Conservation (phyloP, 1,140 invertebrate species). For the Eriocheir sinensis region DNA sequence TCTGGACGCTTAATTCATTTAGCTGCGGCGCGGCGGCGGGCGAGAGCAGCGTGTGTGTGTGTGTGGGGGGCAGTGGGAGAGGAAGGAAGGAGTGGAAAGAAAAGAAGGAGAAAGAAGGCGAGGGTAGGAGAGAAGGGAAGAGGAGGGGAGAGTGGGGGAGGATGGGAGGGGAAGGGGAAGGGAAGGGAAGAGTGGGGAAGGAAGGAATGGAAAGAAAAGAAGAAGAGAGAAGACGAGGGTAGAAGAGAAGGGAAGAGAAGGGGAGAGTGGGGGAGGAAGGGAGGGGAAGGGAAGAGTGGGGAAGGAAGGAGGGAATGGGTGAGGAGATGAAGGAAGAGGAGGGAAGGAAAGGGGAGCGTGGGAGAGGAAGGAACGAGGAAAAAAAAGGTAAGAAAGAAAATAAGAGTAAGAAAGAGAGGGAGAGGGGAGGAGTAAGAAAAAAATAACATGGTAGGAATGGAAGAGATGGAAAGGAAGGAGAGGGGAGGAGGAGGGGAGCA, state of each 20-base stretch:
- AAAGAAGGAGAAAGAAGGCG: background rate
- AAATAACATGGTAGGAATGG: no score
- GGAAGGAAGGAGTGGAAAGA: background rate
- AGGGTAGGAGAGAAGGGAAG: background rate
- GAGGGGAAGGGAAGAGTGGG: background rate
- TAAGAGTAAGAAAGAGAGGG: background rate
- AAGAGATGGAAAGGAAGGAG: no score
- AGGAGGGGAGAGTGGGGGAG: background rate
- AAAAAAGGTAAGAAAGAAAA: background rate
- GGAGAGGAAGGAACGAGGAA: background rate
- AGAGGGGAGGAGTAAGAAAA: background rate
- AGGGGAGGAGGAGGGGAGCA: background rate
- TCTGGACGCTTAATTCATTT: slow-evolving; percentile 59
- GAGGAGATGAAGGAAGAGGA: background rate
- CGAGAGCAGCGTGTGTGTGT: background rate
- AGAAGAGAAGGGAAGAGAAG: background rate
- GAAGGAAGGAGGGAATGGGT: background rate
- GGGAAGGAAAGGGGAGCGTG: background rate
- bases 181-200: background rate
- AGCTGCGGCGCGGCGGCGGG: background rate
- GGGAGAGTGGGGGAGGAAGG: background rate
- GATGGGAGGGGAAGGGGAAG: background rate
- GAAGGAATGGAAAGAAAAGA: background rate
- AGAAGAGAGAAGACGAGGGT: background rate
- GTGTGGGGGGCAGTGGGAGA: background rate